A percentile compares a stretch with the other conserved stretches of the same genome.
Evolutionary conservation across 2,113 vertebrate genomes (phyloP).

Genomic region (Solea senegalensis): DNA sequence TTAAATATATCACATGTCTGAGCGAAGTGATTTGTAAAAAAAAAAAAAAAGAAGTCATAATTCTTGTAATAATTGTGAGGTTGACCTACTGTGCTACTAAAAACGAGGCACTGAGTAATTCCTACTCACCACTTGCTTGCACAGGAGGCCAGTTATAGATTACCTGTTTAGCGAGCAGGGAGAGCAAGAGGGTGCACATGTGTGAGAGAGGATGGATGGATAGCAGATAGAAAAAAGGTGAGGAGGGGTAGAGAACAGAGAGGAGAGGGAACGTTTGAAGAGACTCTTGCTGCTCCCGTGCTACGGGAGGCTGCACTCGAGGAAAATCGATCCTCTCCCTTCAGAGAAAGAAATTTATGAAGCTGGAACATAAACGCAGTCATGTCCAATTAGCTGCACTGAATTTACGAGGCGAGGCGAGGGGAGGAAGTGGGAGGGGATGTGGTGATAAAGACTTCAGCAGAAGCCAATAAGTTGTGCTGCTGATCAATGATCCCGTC

Average conservation of each 20-base stretch:
- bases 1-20: conserved; percentile 33
- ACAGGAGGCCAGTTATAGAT: conserved; percentile 62
- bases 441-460: conserved; percentile 74
- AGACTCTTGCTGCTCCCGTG: conserved; percentile 33
- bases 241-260: conserved; percentile 13
- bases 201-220: conserved; percentile 33
- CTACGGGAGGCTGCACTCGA: conserved; percentile 59
- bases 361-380: conserved; percentile 79
- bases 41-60: neutral
- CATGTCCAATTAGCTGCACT: conserved; percentile 79
- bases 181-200: conserved; percentile 10
- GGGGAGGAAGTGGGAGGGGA: conserved; percentile 65
- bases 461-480: conserved; percentile 72
- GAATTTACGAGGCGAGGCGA: conserved; percentile 70
- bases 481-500: conserved; percentile 71
- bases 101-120: conserved; percentile 7
- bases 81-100: conserved; percentile 10
- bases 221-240: conserved; percentile 12
- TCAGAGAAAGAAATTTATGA: conserved; percentile 81
- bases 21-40: conserved; percentile 28
- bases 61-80: conserved; percentile 28
- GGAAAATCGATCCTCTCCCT: conserved; percentile 78
- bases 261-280: conserved; percentile 51
- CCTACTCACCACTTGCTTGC: conserved; percentile 26
- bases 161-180: conserved; percentile 47